Evolutionary conservation across 2,888 invertebrate species (phyloP), one percentile per base, ranked within the genome.

Genomic region (Barypeithes pellucidus): DNA sequence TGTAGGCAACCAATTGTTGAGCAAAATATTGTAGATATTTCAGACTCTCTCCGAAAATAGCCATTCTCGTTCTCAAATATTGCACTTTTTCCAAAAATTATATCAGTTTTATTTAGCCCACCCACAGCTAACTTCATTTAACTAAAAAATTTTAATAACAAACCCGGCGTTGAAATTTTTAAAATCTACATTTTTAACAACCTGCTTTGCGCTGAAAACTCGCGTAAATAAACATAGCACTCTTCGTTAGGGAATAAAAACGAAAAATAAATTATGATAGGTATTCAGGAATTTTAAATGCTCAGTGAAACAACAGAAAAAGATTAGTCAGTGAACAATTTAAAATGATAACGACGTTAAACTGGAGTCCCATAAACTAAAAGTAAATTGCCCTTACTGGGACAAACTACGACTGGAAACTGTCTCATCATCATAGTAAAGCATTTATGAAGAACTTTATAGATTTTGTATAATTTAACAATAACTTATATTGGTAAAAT

Each of bases 361-460:
- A 60, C 60, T 33, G 47, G 36, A 45, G 29, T 29, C 33, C 18
- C 47, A 47, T 60, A 60, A 29, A 29, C 9, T 67, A 20, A 47
- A 47, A 67, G 47, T 24, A 67, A 67, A 67, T 67, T 67, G 67
- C 67, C 60, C 60, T 45, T 43, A 16, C 16, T 47, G 59, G 67
- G 24, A 57, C 43, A 43, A n/a, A 41, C 54, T 54, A 47, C 62
- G 69, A 52, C 52, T 69, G 52, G 52, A 24, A n/a, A 24, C 24
- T 29, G 70, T 63, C n/a, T n/a, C n/a, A 70, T 70, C 63, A 63
- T 70, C 57, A 70, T 63, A 57, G n/a, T 57, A 63, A 45, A 43
- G n/a, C n/a, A 63, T 70, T 41, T 41, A 45, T 45, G 16, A 16
- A 45, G 16, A 45, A 16, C 14, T 4, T 4, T 41, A 41, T n/a